Evolutionary conservation across 2,888 invertebrate species (phyloP).

Genomic region (Ctenicera cuprea): DNA sequence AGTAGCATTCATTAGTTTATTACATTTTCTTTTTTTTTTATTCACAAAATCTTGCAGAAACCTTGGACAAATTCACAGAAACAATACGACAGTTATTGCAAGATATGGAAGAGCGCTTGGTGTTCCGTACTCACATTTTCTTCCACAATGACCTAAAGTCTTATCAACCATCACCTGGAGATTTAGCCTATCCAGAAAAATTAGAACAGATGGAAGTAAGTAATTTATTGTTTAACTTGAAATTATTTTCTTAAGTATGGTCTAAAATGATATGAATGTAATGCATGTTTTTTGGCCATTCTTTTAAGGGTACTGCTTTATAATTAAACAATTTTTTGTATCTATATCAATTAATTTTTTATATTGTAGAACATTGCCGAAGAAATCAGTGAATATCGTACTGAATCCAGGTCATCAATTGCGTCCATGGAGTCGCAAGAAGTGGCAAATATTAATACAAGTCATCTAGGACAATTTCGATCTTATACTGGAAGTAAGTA

Average conservation of each 20-base stretch:
- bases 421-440: constrained; percentile 84
- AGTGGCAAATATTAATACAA: constrained; percentile 79
- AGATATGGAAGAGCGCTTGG: constrained; percentile 97
- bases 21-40: not conserved
- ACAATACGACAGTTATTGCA: constrained; percentile 89
- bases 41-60: constrained; percentile 55
- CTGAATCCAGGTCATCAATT: constrained; percentile 82
- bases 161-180: constrained; percentile 94
- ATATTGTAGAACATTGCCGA: constrained; percentile 64
- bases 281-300: too few relatives aligned
- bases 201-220: constrained; percentile 97
- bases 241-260: not conserved
- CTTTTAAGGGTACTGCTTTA: too few relatives aligned
- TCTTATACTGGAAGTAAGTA: constrained; percentile 72
- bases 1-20: not conserved
- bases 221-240: not conserved
- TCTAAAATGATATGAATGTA: too few relatives aligned
- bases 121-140: constrained; percentile 96
- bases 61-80: constrained; percentile 79
- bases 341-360: not conserved
- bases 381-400: constrained; percentile 72
- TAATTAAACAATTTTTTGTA: too few relatives aligned
- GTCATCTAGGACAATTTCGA: constrained; percentile 70
- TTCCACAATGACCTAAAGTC: constrained; percentile 92
- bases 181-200: constrained; percentile 98